Evolutionary conservation across 64 coral and sea anemone species (phyloP).

Genomic region (Montipora foliosa): DNA sequence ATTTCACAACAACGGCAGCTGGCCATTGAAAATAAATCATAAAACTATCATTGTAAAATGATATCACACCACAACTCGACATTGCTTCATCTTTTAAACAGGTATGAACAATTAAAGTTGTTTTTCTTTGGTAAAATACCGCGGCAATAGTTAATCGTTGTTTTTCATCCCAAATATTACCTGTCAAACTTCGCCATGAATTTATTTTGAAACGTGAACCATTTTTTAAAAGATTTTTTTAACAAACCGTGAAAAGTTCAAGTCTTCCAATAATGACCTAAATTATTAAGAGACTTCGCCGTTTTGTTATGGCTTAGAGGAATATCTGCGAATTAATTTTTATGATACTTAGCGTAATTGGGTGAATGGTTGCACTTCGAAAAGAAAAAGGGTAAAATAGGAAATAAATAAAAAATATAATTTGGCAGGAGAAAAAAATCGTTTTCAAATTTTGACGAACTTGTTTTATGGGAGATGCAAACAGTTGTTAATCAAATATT

Average conservation of each 20-base stretch:
- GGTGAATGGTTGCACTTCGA: too few relatives aligned
- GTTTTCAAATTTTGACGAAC: too few relatives aligned
- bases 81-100: not conserved
- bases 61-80: not conserved
- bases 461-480: too few relatives aligned
- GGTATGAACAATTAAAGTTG: not conserved
- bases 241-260: not conserved
- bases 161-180: not conserved
- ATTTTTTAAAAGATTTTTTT: too few relatives aligned
- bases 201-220: too few relatives aligned
- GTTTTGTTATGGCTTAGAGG: not conserved
- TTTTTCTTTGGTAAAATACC: conserved; percentile 7
- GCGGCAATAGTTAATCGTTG: not conserved
- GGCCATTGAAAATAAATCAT: conserved; percentile 6
- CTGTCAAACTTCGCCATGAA: not conserved
- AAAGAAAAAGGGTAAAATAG: not conserved
- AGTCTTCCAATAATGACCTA: not conserved
- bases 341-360: too few relatives aligned
- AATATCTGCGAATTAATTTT: too few relatives aligned
- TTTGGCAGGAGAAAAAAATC: too few relatives aligned
- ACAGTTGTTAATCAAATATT: too few relatives aligned
- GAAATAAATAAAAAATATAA: not conserved
- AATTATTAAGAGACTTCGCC: not conserved
- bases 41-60: not conserved
- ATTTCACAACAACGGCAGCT: not conserved